phyloP scores from a whole-genome alignment of 2,888 invertebrate species.

The Lymantria monacha region DNA sequence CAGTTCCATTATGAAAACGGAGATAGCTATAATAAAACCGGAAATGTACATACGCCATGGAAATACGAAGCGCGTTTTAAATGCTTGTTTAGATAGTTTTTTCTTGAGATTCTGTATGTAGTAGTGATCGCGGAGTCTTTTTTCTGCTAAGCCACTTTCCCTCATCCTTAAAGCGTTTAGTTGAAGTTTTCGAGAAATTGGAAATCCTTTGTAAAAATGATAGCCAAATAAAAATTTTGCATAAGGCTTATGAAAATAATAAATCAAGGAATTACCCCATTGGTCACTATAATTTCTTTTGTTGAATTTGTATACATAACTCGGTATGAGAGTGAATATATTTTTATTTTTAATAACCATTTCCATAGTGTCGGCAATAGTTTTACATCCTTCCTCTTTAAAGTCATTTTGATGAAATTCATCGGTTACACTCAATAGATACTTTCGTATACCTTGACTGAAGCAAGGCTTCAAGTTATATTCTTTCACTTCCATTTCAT shows the following conservation, averaged over 20 bases:
- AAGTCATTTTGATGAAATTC: not conserved
- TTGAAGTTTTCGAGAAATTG: conserved; percentile 14
- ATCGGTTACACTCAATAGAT: conserved; percentile 12
- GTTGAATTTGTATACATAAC: conserved; percentile 1
- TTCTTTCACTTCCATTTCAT: conserved; percentile 29
- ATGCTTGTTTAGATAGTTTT: conserved; percentile 1
- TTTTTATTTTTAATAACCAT: not conserved
- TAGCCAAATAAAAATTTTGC: conserved; percentile 7
- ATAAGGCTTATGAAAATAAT: conserved; percentile 10
- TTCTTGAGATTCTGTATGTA: conserved; percentile 8
- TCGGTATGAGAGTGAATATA: conserved; percentile 6
- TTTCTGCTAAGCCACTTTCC: conserved; percentile 19
- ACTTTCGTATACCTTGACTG: conserved; percentile 32
- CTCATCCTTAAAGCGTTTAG: conserved; percentile 14
- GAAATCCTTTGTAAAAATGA: conserved; percentile 29
- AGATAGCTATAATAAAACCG: conserved; percentile 7
- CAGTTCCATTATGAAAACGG: not conserved
- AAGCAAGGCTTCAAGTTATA: conserved; percentile 48
- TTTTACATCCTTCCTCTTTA: conserved; percentile 17
- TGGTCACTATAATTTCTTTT: conserved; percentile 1
- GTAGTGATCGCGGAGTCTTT: conserved; percentile 11
- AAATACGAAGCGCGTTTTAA: conserved; percentile 6
- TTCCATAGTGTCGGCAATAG: not conserved
- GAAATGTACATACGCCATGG: conserved; percentile 22
- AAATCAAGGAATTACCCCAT: conserved; percentile 6